Conservation (phyloP, 1,140 invertebrate genomes). For the Eufriesea mexicana region DNA sequence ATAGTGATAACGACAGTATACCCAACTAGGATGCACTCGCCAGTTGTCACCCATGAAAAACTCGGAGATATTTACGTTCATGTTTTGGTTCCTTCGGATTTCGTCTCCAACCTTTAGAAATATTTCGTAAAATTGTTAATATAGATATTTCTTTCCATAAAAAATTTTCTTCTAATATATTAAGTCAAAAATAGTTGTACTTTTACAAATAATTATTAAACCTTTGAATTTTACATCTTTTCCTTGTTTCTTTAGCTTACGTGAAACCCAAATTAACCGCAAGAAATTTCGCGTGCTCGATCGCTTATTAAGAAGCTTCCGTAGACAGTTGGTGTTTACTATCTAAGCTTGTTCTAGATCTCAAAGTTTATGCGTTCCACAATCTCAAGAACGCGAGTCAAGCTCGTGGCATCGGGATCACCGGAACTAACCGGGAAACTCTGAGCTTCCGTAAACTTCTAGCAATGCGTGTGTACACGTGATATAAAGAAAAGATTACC, state of each 20-base stretch:
- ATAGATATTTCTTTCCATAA: neutral
- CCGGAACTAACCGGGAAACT: neutral
- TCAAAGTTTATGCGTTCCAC: constrained; percentile 1
- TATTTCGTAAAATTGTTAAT: neutral
- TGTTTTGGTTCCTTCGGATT: constrained; percentile 85
- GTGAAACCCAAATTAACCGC: neutral
- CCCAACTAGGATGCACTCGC: constrained; percentile 94
- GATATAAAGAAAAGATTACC: constrained; percentile 60
- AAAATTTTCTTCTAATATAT: too few species aligned
- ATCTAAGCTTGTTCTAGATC: neutral
- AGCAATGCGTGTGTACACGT: neutral
- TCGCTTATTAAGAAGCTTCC: neutral
- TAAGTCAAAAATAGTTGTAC: neutral
- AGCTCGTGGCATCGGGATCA: neutral
- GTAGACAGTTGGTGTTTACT: neutral
- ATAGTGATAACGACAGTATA: constrained; percentile 94
- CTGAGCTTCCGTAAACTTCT: constrained; percentile 9
- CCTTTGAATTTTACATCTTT: neutral
- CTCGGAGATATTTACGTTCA: constrained; percentile 86
- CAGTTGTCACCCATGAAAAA: constrained; percentile 89
- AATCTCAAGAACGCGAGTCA: constrained; percentile 12
- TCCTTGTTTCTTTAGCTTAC: neutral
- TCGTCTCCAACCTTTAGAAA: constrained; percentile 85
- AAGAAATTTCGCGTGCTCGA: neutral
- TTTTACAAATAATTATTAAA: neutral